Evolutionary conservation across 2,888 invertebrate species (phyloP).

Genomic region (Trachelus stipa): DNA sequence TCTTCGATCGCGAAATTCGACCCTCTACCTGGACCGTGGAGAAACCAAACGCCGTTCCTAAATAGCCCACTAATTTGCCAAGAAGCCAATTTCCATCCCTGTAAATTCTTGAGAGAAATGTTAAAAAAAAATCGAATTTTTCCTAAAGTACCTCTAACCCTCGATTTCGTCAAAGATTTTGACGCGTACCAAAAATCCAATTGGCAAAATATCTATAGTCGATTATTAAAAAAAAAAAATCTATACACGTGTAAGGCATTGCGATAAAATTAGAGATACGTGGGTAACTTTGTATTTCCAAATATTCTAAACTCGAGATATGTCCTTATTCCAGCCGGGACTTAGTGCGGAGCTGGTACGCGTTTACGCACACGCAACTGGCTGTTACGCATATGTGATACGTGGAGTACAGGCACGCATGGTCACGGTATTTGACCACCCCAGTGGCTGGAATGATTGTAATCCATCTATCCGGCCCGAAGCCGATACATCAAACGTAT

Average conservation of each 20-base stretch:
- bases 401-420: slow-evolving; percentile 36
- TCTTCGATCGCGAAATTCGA: neutral
- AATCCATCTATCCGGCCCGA: slow-evolving; percentile 65
- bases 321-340: neutral
- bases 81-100: neutral
- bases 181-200: neutral
- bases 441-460: slow-evolving; percentile 63
- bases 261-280: neutral
- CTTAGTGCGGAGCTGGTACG: neutral
- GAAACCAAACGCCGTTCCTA: neutral
- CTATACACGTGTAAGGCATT: neutral
- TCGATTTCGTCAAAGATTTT: neutral
- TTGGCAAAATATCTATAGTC: neutral
- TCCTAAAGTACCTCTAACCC: neutral
- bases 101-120: neutral
- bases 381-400: slow-evolving; percentile 11
- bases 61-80: neutral
- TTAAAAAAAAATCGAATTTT: neutral
- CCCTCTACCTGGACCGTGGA: neutral
- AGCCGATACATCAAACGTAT: slow-evolving; percentile 59
- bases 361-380: slow-evolving; percentile 11
- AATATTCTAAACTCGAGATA: neutral
- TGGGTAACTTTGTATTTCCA: neutral
- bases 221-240: too few relatives aligned
- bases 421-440: slow-evolving; percentile 67